Percentiles rank a stretch among this genome's conserved stretches.
These are phyloP conservation scores for Iguana delicatissima DNA, from an alignment of 2,797 vertebrate genomes.

Conservation along the genomic window DNA sequence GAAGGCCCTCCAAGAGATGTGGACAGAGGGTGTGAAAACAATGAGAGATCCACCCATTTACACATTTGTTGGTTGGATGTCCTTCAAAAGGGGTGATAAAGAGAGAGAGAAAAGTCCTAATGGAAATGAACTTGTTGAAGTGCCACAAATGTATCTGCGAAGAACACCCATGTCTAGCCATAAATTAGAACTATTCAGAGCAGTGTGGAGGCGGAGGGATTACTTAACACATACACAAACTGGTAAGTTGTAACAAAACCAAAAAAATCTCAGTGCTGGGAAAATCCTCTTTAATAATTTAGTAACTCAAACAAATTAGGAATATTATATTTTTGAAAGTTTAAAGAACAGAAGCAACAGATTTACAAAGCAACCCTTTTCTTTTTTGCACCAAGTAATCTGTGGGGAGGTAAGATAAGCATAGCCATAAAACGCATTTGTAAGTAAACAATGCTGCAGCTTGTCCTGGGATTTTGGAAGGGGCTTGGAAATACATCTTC, in stretches of 20 bases:
- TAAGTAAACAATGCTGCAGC: not conserved
- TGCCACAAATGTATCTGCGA: slow-evolving; percentile 58
- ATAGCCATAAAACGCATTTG: not conserved
- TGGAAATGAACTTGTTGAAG: slow-evolving; percentile 63
- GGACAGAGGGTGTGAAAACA: slow-evolving; percentile 54
- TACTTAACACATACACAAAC: not conserved
- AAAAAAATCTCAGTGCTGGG: not conserved
- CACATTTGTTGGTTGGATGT: slow-evolving; percentile 58
- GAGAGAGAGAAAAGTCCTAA: slow-evolving; percentile 17
- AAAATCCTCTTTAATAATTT: not conserved
- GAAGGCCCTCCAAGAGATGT: slow-evolving; percentile 39
- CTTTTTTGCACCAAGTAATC: not conserved
- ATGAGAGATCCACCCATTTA: slow-evolving; percentile 54
- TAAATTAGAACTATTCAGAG: slow-evolving; percentile 28
- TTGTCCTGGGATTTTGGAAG: not conserved
- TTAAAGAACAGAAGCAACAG: slow-evolving; percentile 20
- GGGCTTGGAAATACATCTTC: not conserved
- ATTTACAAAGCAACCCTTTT: not conserved
- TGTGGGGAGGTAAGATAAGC: not conserved
- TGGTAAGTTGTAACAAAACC: not conserved
- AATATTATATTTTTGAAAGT: slow-evolving; percentile 9
- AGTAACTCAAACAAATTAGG: slow-evolving; percentile 5
- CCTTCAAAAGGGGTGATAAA: slow-evolving; percentile 64
- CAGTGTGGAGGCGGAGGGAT: too few species aligned
- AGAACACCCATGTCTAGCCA: slow-evolving; percentile 58